A percentile compares a stretch with the other conserved stretches of the same genome.
Evolutionary conservation across 2,888 invertebrate species (phyloP).

Genomic region (Diaperis boleti): DNA sequence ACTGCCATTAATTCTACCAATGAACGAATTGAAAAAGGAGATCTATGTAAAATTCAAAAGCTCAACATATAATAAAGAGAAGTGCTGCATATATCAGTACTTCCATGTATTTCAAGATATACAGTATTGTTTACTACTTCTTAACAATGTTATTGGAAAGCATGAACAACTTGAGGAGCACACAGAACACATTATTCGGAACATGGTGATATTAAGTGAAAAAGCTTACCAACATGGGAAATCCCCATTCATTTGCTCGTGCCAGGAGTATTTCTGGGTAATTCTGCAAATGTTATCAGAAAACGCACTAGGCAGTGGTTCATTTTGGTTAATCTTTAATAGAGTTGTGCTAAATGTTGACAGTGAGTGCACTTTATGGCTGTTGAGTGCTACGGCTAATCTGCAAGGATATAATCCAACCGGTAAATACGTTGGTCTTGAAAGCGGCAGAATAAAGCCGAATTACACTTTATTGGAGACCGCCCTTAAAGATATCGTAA

Average conservation of each 20-base stretch:
- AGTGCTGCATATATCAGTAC: conserved; percentile 53
- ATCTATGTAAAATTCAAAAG: conserved; percentile 47
- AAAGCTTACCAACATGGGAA: conserved; percentile 48
- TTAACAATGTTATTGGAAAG: conserved; percentile 46
- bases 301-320: conserved; percentile 39
- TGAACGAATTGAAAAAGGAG: conserved; percentile 48
- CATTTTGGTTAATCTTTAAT: conserved; percentile 61
- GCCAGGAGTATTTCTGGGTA: conserved; percentile 58
- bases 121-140: conserved; percentile 49
- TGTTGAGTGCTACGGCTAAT: conserved; percentile 55
- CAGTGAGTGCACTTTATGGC: conserved; percentile 55
- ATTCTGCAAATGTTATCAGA: conserved; percentile 54
- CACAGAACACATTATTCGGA: conserved; percentile 50
- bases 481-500: conserved; percentile 53
- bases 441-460: conserved; percentile 45
- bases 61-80: conserved; percentile 41
- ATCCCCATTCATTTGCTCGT: conserved; percentile 54
- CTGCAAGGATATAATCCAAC: conserved; percentile 43
- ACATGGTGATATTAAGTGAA: conserved; percentile 53
- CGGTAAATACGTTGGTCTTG: not conserved
- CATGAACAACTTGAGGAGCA: conserved; percentile 27
- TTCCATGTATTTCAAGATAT: conserved; percentile 55
- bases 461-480: conserved; percentile 56
- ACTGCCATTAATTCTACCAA: conserved; percentile 36
- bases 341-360: conserved; percentile 48